Evolutionary conservation across 2,888 invertebrate species (phyloP), one percentile per base, ranked within the genome.

Genomic region (Drosophila anomelani): DNA sequence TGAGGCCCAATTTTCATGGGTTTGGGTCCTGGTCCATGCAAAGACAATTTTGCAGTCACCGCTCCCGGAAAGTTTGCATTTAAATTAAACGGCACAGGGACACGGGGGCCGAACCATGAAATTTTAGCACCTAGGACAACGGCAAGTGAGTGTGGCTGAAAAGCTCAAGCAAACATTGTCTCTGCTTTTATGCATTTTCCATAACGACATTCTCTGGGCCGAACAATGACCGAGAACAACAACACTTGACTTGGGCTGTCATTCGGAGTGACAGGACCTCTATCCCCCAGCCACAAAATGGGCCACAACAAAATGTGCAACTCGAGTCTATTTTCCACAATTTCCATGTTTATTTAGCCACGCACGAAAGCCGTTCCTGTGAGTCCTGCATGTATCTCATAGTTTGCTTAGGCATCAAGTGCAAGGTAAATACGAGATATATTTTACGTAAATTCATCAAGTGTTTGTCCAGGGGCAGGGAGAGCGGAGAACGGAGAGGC

Each of bases 381-480:
- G 46, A 43, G 53, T 51, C 20, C 51, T 39, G 41, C 69, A 82
- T 85, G 85, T 85, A 85, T 82, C 82, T 82, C 76, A 70, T 70
- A 85, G 85, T 85, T 85, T 85, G 81, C 86, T 83, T 38, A 83
- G 88, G 83, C 79, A 80, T 85, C 88, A 86, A 85, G 88, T 85
- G 85, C 85, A 85, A 85, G 86, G 84, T 88, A 85, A 85, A 85
- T 85, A 85, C 84, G 68, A 88, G 80, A 88, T 85, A 85, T 88
- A 85, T 85, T 85, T 85, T 88, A 88, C 88, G 86, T 79, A 86
- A 88, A 85, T 79, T 86, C 78, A 77, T 85, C 80, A 77, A 85
- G 76, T 83, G 83, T 85, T 85, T 81, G 80, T 73, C 39, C 56
- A 74, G 46, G 51, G 60, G 32, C 43, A 29, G 47, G 29, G 10